Conservation (phyloP, 2,888 invertebrate genomes). For the Meteorus colon region DNA sequence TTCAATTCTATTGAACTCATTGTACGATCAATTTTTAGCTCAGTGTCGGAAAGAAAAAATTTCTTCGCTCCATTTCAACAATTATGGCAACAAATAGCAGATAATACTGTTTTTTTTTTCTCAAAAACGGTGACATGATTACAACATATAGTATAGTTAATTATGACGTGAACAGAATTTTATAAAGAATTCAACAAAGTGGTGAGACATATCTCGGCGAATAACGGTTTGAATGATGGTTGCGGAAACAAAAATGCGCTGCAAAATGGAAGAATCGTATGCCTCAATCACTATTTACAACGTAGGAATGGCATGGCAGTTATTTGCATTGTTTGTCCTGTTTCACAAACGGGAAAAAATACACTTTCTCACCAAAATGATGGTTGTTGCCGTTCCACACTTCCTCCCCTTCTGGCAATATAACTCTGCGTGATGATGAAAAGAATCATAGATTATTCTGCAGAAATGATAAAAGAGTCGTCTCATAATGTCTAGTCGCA, state of each 20-base stretch:
- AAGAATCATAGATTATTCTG: conserved; percentile 81
- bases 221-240: background rate
- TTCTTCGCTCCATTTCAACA: conserved; percentile 3
- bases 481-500: conserved; percentile 97
- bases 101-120: conserved; percentile 29
- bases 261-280: conserved; percentile 37
- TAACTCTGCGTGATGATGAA: conserved; percentile 13
- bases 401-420: conserved; percentile 6
- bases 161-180: background rate
- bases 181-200: background rate
- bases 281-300: conserved; percentile 23
- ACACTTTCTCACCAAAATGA: background rate
- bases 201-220: background rate
- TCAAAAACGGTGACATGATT: conserved; percentile 3
- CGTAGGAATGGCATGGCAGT: background rate
- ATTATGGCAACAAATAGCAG: conserved; percentile 41
- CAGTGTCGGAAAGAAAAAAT: conserved; percentile 10
- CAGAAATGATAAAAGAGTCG: conserved; percentile 92
- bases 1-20: conserved; percentile 1
- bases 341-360: background rate
- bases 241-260: background rate
- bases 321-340: background rate
- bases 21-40: conserved; percentile 21
- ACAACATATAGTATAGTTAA: background rate
- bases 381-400: background rate